Evolutionary conservation across 2,113 vertebrate species (phyloP), one percentile per base, ranked within the genome.

Genomic region (Gila orcuttii): DNA sequence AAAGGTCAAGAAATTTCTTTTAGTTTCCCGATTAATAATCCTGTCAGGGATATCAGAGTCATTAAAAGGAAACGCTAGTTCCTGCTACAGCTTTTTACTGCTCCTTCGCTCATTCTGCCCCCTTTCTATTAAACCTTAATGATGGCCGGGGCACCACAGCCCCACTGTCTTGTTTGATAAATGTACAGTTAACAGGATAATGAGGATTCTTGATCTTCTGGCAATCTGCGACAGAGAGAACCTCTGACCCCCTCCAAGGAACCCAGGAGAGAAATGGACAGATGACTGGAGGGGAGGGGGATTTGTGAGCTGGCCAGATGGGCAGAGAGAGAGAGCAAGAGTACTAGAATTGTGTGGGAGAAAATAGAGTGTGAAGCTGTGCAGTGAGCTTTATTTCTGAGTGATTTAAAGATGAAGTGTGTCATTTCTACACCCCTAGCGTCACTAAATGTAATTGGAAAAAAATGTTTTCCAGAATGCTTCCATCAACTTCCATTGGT

Each of bases 91-190:
- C 33, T 84, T 85, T 80, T 55, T 94, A 93, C 94, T 89, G 90
- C 94, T 92, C 91, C 93, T 89, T 90, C 91, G 90, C 96, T 95
- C 96, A 94, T 97, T 97, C 96, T 95, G 95, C 95, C 81, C 76
- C 93, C 94, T 96, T 95, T 93, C 96, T 96, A 97, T 97, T 97
- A 98, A 97, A 97, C 96, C 97, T 97, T 98, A 97, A 98, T 97
- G 96, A 96, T 96, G 94, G 95, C 93, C 94, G 91, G 95, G 96
- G 96, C 94, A 95, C 95, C 94, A 92, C 93, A 94, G 94, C 95
- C 94, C 95, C 94, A 96, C 96, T 95, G 96, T 96, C 97, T 97
- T 98, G 97, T 97, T 97, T 96, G 96, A 97, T 97, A 97, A 97
- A 97, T 96, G 96, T 96, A 96, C 95, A 96, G 96, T 96, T 98